These are phyloP conservation scores for Drosophila paracracens DNA, from an alignment of 2,888 invertebrate genomes.

Conservation along the genomic window DNA sequence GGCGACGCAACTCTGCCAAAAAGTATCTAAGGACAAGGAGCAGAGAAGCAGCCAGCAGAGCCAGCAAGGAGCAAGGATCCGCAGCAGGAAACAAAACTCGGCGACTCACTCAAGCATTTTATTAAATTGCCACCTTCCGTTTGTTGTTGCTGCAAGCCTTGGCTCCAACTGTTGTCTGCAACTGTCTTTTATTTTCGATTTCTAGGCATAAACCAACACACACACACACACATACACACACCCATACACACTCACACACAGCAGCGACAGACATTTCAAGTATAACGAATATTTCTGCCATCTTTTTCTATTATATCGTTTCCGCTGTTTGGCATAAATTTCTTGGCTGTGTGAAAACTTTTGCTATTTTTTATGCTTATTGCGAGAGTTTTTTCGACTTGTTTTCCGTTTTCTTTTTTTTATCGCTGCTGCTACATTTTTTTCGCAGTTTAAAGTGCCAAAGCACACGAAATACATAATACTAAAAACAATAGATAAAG, in stretches of 20 bases:
- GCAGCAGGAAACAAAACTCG: conserved; percentile 77
- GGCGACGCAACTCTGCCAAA: conserved; percentile 59
- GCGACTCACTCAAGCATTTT: conserved; percentile 82
- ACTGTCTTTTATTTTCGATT: conserved; percentile 68
- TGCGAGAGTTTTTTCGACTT: conserved; percentile 28
- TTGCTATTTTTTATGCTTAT: conserved; percentile 59
- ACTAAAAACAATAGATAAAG: conserved; percentile 42
- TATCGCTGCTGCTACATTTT: conserved; percentile 28
- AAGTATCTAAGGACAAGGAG: conserved; percentile 27
- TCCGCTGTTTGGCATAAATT: conserved; percentile 73
- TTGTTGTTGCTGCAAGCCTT: conserved; percentile 62
- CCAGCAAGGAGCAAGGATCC: conserved; percentile 11
- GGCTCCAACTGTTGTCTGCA: conserved; percentile 35
- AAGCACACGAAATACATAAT: conserved; percentile 67
- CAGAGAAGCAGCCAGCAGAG: conserved; percentile 6
- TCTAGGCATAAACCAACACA: conserved; percentile 59
- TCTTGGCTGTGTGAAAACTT: conserved; percentile 51
- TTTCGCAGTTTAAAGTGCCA: conserved; percentile 67
- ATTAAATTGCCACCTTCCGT: conserved; percentile 84
- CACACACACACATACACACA: not conserved
- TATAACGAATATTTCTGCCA: conserved; percentile 63
- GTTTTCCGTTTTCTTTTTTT: conserved; percentile 17
- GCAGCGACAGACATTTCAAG: conserved; percentile 1
- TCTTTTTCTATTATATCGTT: conserved; percentile 78
- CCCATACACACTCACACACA: not conserved